phyloP scores from a whole-genome alignment of 2,113 vertebrate genomes.

The Hemichromis elongatus region DNA sequence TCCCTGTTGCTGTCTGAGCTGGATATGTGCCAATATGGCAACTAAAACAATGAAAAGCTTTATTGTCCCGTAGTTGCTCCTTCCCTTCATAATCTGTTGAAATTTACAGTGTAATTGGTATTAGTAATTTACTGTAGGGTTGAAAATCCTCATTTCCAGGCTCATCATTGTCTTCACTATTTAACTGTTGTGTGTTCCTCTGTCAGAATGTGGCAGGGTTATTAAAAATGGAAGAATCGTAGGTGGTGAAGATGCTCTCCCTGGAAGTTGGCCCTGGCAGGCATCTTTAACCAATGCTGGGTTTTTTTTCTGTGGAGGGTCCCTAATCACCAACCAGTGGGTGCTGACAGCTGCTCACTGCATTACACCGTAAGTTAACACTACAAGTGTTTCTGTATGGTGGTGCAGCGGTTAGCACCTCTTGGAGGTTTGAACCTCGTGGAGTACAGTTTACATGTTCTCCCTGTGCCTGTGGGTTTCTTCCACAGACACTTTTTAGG shows the following conservation, averaged over 20 bases:
- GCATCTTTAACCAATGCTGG: accelerated
- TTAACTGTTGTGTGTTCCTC: neutral
- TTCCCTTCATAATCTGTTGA: neutral
- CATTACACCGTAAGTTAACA: accelerated
- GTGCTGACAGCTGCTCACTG: slow-evolving; percentile 28
- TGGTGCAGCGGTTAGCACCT: neutral
- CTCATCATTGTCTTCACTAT: neutral
- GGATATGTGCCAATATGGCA: neutral
- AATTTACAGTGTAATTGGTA: neutral
- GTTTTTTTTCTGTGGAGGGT: neutral
- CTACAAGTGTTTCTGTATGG: neutral
- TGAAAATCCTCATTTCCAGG: neutral
- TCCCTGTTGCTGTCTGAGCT: neutral
- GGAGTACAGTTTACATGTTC: neutral
- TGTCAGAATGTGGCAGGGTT: neutral
- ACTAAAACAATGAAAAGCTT: too few species aligned
- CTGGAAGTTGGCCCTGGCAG: slow-evolving; percentile 4
- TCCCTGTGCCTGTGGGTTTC: neutral
- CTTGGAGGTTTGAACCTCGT: neutral
- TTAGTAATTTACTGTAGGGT: neutral
- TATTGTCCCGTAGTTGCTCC: too few species aligned
- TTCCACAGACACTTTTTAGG: neutral
- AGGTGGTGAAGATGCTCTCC: accelerated
- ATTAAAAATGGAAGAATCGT: accelerated
- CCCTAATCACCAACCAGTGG: neutral